Evolutionary conservation across 2,797 vertebrate species (phyloP).

Genomic region (Cuniculus paca): DNA sequence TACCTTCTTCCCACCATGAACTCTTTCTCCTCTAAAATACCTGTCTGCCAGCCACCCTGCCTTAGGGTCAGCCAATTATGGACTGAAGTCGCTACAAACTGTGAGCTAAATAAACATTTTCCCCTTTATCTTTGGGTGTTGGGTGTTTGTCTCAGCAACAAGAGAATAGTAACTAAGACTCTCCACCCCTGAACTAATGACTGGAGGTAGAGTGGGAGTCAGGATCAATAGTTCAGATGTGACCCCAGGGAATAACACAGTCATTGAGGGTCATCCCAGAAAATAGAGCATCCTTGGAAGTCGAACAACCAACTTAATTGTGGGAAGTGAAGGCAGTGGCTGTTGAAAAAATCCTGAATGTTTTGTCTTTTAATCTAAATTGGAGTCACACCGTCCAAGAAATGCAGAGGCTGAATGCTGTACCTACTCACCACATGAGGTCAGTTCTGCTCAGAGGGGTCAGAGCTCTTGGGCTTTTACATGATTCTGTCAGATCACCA

Average conservation of each 20-base stretch:
- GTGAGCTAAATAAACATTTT: background rate
- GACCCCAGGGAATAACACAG: background rate
- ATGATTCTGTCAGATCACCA: background rate
- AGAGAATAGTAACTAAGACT: background rate
- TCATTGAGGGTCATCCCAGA: background rate
- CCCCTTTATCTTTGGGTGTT: background rate
- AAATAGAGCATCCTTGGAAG: background rate
- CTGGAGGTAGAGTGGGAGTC: background rate
- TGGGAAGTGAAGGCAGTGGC: background rate
- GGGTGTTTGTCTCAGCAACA: background rate
- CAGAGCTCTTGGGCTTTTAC: background rate
- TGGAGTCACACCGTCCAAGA: background rate
- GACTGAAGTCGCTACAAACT: background rate
- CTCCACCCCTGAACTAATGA: background rate
- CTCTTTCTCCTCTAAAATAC: background rate
- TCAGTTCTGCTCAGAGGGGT: background rate
- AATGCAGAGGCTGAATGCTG: background rate
- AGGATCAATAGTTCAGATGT: background rate
- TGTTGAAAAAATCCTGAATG: background rate
- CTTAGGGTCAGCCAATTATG: background rate
- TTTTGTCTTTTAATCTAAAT: slow-evolving; percentile 2
- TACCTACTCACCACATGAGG: background rate
- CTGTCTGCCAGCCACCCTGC: background rate
- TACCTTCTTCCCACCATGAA: background rate
- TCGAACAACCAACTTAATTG: background rate